Evolutionary conservation across 1,140 invertebrate species (phyloP), one percentile per base, ranked within the genome.

Genomic region (Eueides isabella): DNA sequence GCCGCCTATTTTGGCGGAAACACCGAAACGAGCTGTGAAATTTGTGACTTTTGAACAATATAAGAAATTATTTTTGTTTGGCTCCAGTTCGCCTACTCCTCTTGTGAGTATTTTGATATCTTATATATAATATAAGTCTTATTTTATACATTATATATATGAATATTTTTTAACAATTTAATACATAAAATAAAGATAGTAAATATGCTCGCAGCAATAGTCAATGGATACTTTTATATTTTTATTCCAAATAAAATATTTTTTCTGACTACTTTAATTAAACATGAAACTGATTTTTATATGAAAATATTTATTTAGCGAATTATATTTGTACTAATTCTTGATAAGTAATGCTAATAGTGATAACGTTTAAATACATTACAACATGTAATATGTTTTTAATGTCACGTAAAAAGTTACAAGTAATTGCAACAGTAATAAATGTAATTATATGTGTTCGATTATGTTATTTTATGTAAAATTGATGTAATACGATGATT

Each of bases 21-120:
- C 98, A 33, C 98, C 98, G 6, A 99, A 99, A 93, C 88, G 98
- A 85, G 98, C 98, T 63, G 96, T 98, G 0, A 99, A 99, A 94
- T 99, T 98, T 92, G 96, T 98, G 79, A 97, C 97, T 28, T 99
- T 98, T 94, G 98, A 98, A 89, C 97, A 98, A 89, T 98, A 98
- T 83, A 98, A 98, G 94, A 94, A 95, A 80, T 87, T 98, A 74
- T 98, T 98, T 89, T 93, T 96, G 86, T 97, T 97, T 88, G 97
- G 96, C 28, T 94, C 95, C 48, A 94, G 94, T 64, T 92, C 94
- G 71, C 95, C 97, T 11, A 97, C 96, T 48, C 96, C 96, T 79
- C 80, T 97, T 93, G 96, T 97, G 94, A 94, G 92, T 81, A 19
- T 23, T 26, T 23, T 55, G 0, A 55, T 9, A 23, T 19, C n/a